These are phyloP conservation scores for Caligus rogercresseyi DNA, from an alignment of 1,140 invertebrate genomes.

Conservation along the genomic window DNA sequence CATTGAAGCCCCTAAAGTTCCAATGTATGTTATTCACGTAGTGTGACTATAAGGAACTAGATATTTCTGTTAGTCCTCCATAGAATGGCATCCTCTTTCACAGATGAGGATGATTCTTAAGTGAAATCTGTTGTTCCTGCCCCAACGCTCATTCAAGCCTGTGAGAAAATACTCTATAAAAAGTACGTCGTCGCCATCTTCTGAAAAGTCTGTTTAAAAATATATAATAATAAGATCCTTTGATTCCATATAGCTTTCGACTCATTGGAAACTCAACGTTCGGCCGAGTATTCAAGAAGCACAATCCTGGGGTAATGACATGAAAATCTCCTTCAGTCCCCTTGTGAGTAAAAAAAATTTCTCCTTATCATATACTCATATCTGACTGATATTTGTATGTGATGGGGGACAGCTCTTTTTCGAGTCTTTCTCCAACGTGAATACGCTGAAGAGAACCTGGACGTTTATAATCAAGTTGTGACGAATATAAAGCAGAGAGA, in stretches of 20 bases:
- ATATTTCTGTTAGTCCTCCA: too few relatives aligned
- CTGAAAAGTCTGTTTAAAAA: too few relatives aligned
- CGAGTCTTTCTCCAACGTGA: conserved; percentile 18
- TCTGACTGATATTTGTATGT: neutral
- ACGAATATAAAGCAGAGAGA: conserved; percentile 5
- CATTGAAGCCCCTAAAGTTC: too few relatives aligned
- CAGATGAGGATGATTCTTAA: neutral
- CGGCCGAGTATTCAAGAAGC: neutral
- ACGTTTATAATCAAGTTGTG: conserved; percentile 15
- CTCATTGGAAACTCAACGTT: neutral
- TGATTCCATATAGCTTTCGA: neutral
- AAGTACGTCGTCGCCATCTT: neutral
- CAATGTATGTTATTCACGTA: too few relatives aligned
- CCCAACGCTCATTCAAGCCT: neutral
- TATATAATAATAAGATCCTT: too few relatives aligned
- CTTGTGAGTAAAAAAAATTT: neutral
- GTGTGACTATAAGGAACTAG: too few relatives aligned
- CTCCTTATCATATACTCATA: neutral
- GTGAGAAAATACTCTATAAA: neutral
- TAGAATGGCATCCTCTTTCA: too few relatives aligned
- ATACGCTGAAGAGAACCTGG: conserved; percentile 18
- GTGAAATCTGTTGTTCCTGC: neutral
- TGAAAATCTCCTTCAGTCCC: conserved; percentile 10
- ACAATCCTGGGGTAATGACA: neutral
- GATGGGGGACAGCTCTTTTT: conserved; percentile 13